These are phyloP conservation scores for Sebastes trivittatus DNA, from an alignment of 2,797 vertebrate species.

Conservation along the genomic window DNA sequence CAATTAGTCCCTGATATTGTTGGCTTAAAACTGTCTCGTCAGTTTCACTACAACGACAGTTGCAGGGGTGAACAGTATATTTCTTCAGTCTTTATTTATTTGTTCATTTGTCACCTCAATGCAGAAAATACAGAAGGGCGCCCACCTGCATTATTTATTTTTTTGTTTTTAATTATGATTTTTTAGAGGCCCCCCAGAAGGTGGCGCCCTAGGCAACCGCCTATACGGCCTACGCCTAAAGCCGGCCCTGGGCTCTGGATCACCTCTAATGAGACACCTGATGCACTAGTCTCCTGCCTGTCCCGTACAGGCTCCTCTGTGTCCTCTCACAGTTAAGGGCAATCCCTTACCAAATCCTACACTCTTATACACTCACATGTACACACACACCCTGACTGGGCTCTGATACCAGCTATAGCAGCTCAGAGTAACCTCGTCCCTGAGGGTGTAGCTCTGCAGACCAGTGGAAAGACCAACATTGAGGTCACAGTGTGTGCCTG, in stretches of 20 bases:
- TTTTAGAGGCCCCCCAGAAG: too few relatives aligned
- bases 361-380: background rate
- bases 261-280: conserved; percentile 21
- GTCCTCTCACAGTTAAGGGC: conserved; percentile 1
- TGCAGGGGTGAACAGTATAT: too few relatives aligned
- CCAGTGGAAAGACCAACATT: conserved; percentile 28
- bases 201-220: too few relatives aligned
- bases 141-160: too few relatives aligned
- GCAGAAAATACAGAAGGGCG: too few relatives aligned
- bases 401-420: conserved; percentile 27
- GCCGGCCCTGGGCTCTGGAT: background rate
- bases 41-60: too few relatives aligned
- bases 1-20: too few relatives aligned
- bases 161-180: too few relatives aligned
- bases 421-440: conserved; percentile 22
- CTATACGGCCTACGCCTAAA: too few relatives aligned
- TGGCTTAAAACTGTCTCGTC: too few relatives aligned
- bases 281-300: conserved; percentile 6
- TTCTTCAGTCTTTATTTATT: too few relatives aligned
- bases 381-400: conserved; percentile 3
- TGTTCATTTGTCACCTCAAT: too few relatives aligned
- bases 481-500: conserved; percentile 39
- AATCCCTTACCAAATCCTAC: background rate
- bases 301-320: background rate
- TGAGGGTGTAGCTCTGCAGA: conserved; percentile 19